Evolutionary conservation across 1,140 invertebrate species (phyloP).

Genomic region (Ceratina australensis): DNA sequence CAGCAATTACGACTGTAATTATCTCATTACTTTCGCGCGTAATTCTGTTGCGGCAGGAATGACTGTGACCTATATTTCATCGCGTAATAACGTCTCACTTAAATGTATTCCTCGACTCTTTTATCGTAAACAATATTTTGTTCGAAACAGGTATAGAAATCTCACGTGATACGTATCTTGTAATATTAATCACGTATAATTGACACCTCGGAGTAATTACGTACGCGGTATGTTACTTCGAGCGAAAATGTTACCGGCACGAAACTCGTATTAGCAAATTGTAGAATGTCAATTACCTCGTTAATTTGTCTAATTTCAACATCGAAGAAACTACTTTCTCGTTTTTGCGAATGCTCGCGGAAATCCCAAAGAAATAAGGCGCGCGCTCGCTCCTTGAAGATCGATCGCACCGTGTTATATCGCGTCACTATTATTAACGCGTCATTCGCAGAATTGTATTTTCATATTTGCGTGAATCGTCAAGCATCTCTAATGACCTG

Average conservation of each 20-base stretch:
- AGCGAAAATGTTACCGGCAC: neutral
- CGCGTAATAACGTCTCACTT: neutral
- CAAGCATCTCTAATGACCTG: slow-evolving; percentile 14
- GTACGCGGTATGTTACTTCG: too few relatives aligned
- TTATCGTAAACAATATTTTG: too few relatives aligned
- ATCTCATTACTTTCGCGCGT: too few relatives aligned
- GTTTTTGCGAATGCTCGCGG: neutral
- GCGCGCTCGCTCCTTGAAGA: neutral
- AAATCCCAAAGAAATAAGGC: neutral
- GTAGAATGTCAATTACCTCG: neutral
- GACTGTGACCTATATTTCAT: too few relatives aligned
- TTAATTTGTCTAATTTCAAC: neutral
- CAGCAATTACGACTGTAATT: too few relatives aligned
- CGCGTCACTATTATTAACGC: neutral
- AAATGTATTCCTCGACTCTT: too few relatives aligned
- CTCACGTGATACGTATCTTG: too few relatives aligned
- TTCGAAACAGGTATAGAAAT: too few relatives aligned
- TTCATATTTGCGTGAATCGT: neutral
- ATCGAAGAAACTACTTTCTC: neutral
- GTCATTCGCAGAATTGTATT: neutral
- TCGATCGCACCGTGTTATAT: neutral
- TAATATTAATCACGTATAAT: too few relatives aligned
- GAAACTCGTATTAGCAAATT: neutral
- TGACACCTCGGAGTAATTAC: too few relatives aligned
- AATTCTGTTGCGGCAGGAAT: too few relatives aligned